These are phyloP conservation scores for Eutolmus rufibarbis DNA, from an alignment of 2,888 invertebrate genomes.

Conservation along the genomic window DNA sequence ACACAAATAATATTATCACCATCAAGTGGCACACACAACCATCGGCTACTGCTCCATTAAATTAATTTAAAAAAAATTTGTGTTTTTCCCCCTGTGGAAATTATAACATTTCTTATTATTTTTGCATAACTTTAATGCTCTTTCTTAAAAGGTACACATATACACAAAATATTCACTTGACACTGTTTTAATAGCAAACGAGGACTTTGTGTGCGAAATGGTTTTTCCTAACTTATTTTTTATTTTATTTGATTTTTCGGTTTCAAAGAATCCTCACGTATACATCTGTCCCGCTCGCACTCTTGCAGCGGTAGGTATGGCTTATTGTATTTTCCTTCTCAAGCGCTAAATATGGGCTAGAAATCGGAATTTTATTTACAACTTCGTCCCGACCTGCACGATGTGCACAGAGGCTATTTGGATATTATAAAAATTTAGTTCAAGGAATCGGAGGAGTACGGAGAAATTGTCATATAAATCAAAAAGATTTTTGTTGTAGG, in stretches of 20 bases:
- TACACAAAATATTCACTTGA: constrained; percentile 13
- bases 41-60: neutral
- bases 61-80: constrained; percentile 22
- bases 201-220: constrained; percentile 26
- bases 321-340: neutral
- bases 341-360: neutral
- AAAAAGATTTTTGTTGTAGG: neutral
- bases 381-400: neutral
- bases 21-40: constrained; percentile 17
- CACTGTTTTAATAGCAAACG: neutral
- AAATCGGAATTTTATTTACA: neutral
- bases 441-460: neutral
- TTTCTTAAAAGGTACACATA: constrained; percentile 24
- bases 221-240: constrained; percentile 20
- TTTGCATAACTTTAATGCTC: constrained; percentile 34
- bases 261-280: constrained; percentile 10
- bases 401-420: neutral
- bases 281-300: neutral
- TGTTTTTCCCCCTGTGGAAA: neutral
- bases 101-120: constrained; percentile 40
- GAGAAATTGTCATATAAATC: neutral
- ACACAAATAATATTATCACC: neutral
- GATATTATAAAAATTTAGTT: neutral
- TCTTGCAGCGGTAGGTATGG: neutral
- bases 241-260: constrained; percentile 2